Evolutionary conservation across 2,888 invertebrate genomes (phyloP), one percentile per base, ranked within the genome.

Genomic region (Chymomyza procnemis): DNA sequence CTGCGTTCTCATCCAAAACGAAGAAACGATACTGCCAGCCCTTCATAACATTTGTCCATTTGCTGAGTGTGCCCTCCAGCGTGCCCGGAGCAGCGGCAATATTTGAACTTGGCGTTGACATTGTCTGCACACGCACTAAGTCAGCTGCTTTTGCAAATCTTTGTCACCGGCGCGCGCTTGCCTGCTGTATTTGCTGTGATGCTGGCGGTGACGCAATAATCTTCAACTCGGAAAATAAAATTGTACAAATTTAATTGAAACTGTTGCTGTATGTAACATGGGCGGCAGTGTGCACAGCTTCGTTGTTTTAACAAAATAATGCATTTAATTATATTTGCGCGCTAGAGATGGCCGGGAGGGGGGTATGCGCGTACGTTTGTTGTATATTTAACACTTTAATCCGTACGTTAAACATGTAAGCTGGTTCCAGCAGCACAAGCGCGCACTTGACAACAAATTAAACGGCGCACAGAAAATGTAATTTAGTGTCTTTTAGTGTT

Each of bases 1-100:
- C 99, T 82, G 97, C 96, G 92, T 96, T 97, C 91, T 98, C 98
- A 92, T 99, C 99, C 86, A 99, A 92, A 86, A 99, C 99, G 92
- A 99, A 99, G 97, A 99, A 99, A 80, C 99, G 94, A 92, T 98
- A 99, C 92, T 99, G 99, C 99, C 99, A 99, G 79, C 99, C 99
- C 74, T 91, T 91, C 91, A 91, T 91, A 48, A 91, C 91, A 68
- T 91, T 91, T 30, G 91, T 91, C 91, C 91, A 91, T 83, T 91
- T 91, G 82, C 90, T 91, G 26, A 91, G 82, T 1, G 91, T 90
- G 56, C 91, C 91, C 76, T 91, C 91, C 70, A 91, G 77, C 14
- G 89, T 87, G 46, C 87, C 84, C 63, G 80, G 76, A 18, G 50
- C 19, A 52, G 61, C 60, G 6, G 50, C 5, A 26, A 6, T 6